Conservation (phyloP, 2,113 vertebrate species). For the Aviceda subcristata region DNA sequence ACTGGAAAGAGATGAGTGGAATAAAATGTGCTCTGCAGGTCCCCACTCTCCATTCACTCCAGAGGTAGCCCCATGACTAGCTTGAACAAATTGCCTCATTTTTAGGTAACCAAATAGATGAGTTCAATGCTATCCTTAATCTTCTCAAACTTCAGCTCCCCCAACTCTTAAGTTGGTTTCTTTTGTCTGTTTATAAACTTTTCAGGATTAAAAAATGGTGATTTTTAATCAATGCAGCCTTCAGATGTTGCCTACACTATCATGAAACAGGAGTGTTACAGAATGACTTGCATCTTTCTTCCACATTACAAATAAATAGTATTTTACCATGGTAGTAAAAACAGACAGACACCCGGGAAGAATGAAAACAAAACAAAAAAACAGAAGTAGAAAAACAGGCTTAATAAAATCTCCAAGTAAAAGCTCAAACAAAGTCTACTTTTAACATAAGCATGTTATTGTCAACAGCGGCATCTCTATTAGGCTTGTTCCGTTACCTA, state of each 20-base stretch:
- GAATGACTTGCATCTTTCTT: background rate
- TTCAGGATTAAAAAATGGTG: background rate
- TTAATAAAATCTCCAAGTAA: background rate
- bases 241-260: background rate
- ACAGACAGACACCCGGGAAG: background rate
- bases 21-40: background rate
- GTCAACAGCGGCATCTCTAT: conserved; percentile 67
- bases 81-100: background rate
- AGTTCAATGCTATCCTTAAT: background rate
- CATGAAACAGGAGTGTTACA: background rate
- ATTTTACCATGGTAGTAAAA: background rate
- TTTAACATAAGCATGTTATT: conserved; percentile 54
- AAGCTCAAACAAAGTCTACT: conserved; percentile 15
- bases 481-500: conserved; percentile 65
- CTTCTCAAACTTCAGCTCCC: background rate
- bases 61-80: background rate
- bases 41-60: background rate
- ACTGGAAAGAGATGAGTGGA: background rate
- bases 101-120: background rate
- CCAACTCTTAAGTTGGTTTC: background rate
- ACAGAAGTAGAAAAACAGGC: background rate
- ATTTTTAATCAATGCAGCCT: background rate
- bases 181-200: background rate
- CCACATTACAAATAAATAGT: background rate
- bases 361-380: background rate